Base-by-base conservation (phyloP, 2,113 vertebrate genomes). In the Uria aalge region DNA sequence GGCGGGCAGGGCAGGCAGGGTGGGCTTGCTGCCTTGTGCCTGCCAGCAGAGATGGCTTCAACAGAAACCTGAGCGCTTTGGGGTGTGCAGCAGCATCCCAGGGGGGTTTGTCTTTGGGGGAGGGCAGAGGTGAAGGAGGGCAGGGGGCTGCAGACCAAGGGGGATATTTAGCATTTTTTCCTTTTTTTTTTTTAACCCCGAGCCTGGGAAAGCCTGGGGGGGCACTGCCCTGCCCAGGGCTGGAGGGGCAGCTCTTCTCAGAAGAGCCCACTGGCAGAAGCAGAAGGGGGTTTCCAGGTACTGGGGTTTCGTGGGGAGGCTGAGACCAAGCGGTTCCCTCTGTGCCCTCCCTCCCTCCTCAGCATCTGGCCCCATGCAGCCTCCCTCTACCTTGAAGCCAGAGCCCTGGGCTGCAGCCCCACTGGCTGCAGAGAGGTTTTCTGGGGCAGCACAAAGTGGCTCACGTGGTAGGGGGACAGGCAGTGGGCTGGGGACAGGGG, bases 251-350 rank as follows among this genome's bases (percentile, higher is more conserved):
- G 27, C 4, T 78, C 8, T 12, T 71, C 48, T 40, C 11, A 3
- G 32, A 19, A 71, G 23, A 63, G 4, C 9, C 29, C 1, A 1
- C 75, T 47, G 29, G n/a, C 57, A 80, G 29, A 79, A 55, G 56
- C 40, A 79, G 48, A 72, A 88, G n/a, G 14, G 15, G 34, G 3
- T 77, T 45, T 69, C 26, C 18, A 53, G 34, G 34, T 47, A 15
- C 64, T 12, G 18, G 27, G 27, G 8, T 43, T 43, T 87, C 21
- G 6, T 3, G 3, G 17, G n/a, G 23, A 23, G 26, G 15, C 36
- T 57, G 20, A 56, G 34, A 29, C 27, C 1, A 4, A 20, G 29
- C 1, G 0, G 29, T 56, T 63, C 20, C 12, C 34, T 3, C 5
- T 0, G 0, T 19, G 36, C 18, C 27, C 45, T 78, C 38, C 45